Percentiles rank a stretch among this genome's conserved stretches.
Conservation (phyloP, 1,140 invertebrate genomes). For the Anadara kagoshimensis region DNA sequence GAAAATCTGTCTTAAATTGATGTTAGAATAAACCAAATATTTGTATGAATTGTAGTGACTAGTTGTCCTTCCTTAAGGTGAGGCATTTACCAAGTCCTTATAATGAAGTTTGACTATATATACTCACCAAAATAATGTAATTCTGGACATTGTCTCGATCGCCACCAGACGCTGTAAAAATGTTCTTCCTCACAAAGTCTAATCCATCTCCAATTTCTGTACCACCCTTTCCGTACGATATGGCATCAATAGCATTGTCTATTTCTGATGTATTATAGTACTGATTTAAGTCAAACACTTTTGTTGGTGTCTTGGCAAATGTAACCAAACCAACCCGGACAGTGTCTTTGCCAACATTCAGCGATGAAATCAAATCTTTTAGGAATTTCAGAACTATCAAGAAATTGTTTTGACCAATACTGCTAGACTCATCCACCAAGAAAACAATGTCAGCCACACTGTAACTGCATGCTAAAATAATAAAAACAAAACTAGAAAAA, state of each 20-base stretch:
- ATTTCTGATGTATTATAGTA: constrained; percentile 1
- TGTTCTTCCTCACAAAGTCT: constrained; percentile 1
- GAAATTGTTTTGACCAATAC: constrained; percentile 9
- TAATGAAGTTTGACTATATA: background rate
- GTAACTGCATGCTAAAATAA: constrained; percentile 13
- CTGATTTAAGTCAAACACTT: background rate
- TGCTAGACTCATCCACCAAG: constrained; percentile 15
- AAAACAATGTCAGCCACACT: constrained; percentile 22
- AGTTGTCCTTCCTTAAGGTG: too few species aligned
- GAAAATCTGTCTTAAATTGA: too few species aligned
- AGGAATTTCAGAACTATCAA: background rate
- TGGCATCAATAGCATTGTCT: background rate
- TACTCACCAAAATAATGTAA: constrained; percentile 4
- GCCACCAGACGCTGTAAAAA: background rate
- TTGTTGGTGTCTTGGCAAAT: background rate
- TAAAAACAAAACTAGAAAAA: too few species aligned
- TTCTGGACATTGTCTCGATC: constrained; percentile 9
- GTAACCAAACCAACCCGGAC: constrained; percentile 7
- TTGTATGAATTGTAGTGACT: too few species aligned
- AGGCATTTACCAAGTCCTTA: background rate
- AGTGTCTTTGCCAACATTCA: constrained; percentile 15
- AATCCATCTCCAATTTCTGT: constrained; percentile 8
- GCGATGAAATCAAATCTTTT: background rate
- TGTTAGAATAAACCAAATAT: too few species aligned
- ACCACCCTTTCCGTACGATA: background rate